Evolutionary conservation across 2,113 vertebrate species (phyloP).

Genomic region (Sturnira hondurensis): DNA sequence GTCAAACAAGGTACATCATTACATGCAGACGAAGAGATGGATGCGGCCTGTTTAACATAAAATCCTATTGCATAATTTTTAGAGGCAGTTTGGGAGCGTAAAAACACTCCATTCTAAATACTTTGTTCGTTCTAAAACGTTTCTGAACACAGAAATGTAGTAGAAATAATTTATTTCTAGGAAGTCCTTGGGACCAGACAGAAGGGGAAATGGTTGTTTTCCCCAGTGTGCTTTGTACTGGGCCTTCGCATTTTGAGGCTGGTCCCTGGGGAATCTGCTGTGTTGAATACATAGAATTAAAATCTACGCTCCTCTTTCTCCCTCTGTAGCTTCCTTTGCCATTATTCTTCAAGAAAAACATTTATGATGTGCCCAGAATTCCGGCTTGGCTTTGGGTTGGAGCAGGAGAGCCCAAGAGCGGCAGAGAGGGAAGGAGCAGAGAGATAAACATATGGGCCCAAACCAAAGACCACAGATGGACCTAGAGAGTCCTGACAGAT

Average conservation of each 20-base stretch:
- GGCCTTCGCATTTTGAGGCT: neutral
- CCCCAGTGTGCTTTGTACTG: neutral
- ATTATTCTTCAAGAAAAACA: slow-evolving; percentile 42
- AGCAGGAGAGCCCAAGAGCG: neutral
- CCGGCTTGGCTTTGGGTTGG: neutral
- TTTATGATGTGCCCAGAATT: slow-evolving; percentile 14
- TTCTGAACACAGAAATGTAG: slow-evolving; percentile 31
- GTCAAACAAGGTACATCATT: slow-evolving; percentile 54
- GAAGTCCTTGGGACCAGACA: slow-evolving; percentile 41
- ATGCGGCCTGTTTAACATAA: slow-evolving; percentile 40
- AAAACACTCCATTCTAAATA: slow-evolving; percentile 18
- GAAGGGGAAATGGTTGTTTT: neutral
- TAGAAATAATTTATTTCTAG: slow-evolving; percentile 48
- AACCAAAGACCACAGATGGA: neutral
- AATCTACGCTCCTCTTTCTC: slow-evolving; percentile 41
- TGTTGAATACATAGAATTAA: slow-evolving; percentile 48
- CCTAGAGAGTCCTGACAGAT: neutral
- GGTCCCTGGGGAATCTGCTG: slow-evolving; percentile 38
- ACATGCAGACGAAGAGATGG: neutral
- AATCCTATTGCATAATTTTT: slow-evolving; percentile 17
- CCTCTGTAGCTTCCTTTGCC: slow-evolving; percentile 31
- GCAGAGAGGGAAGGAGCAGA: neutral
- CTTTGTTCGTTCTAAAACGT: slow-evolving; percentile 39
- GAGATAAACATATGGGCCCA: neutral
- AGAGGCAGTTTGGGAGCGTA: neutral